Base-by-base conservation (phyloP, 2,888 invertebrate genomes). In the Cremastinae sp. region DNA sequence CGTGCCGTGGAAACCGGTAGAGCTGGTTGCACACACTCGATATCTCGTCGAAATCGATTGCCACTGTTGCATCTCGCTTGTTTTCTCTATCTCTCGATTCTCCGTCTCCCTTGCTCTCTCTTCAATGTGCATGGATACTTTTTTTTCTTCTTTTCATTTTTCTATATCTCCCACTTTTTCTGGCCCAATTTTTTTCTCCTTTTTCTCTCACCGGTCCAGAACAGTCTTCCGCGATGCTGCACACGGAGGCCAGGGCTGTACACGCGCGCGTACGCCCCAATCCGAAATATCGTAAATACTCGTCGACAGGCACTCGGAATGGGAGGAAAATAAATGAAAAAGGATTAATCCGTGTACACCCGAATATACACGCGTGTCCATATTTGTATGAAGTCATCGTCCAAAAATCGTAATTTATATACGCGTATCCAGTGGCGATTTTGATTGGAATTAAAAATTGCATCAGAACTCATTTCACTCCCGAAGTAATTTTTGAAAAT, bases 21-120 rank as follows among this genome's bases (percentile, higher is more conserved):
- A 78, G 78, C 81, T 71, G 76, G 79, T 82, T 74, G 73, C 55
- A 55, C 80, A 43, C 51, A 28, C 49, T 35, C 80, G 81, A 82
- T 83, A 83, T 75, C 73, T 83, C 83, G 78, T 81, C 74, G 81
- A 80, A 84, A 84, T 83, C 82, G 83, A 83, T 85, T 82, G 82
- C 80, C 69, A 79, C 78, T 78, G 76, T 62, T 79, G 64, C 51
- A 61, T 12, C 59, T 20, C 20, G n/a, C n/a, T n/a, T n/a, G n/a
- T 9, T 20, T 10, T 66, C 71, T 14, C 3, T 16, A 2, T 47
- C 47, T 12, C 16, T 47, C 47, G 1, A 1, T 18, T 20, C 49
- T 20, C 49, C 1, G 8, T 37, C 59, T 61, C 35, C 16, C 35
- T n/a, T n/a, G n/a, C n/a, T 47, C 65, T 9, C 28, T 18, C 47